Base-by-base conservation (phyloP, 1,140 invertebrate species). In the Drosophila triauraria region DNA sequence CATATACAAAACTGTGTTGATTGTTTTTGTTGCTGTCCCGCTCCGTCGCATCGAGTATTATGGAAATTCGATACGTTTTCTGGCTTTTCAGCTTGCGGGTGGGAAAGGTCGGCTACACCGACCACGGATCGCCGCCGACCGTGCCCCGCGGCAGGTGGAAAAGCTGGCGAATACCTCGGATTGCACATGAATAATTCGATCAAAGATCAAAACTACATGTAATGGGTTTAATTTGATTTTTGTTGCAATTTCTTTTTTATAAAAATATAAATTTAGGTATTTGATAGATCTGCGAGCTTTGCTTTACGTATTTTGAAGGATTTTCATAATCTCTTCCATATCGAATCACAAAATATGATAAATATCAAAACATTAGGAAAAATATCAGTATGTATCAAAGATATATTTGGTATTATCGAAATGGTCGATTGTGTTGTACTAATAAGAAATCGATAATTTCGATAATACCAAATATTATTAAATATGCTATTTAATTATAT, bases 21-120 rank as follows among this genome's bases (percentile, higher is more conserved):
- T 82, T 80, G 77, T 83, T 86, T 82, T 91, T 91, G 78, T 90
- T 83, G 90, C 78, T 81, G 88, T 91, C 90, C 91, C 90, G 91
- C 81, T 91, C 78, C 76, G 65, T 74, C 82, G 75, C 77, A 83
- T 86, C 82, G 79, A 74, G 80, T 65, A 83, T 91, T 91, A 87
- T 92, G 91, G 91, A 92, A 92, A 92, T 92, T 87, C 83, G 91
- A 92, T 92, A 91, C 86, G 70, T 91, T 80, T 82, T 59, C 75
- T 80, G 60, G 54, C 78, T 79, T 58, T 80, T 78, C 80, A 44
- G 50, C 51, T 57, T 50, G 80, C 72, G 38, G 76, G 44, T 75
- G 68, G 53, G 46, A 56, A 58, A 67, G 48, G 56, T 56, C 57
- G 70, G 44, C 48, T 51, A 35, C 67, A 47, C 53, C 46, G 47